Conservation (phyloP, 2,888 invertebrate species). For the Patella pellucida region DNA sequence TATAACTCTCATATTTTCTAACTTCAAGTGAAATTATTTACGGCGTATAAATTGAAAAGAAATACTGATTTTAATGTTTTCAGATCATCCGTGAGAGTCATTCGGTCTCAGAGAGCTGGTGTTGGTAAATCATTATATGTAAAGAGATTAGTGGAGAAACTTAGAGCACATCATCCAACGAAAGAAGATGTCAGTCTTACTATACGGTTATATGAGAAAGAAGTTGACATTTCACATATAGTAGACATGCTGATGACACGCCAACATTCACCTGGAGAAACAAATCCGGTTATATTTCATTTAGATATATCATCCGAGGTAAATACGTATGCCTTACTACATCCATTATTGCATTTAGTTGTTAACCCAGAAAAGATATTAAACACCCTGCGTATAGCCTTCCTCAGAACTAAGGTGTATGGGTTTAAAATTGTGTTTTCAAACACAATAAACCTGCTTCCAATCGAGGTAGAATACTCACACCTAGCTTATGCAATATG, state of each 20-base stretch:
- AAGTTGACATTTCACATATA: slow-evolving; percentile 21
- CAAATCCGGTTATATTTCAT: slow-evolving; percentile 41
- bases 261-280: slow-evolving; percentile 17
- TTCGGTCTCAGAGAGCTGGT: slow-evolving; percentile 47
- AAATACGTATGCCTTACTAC: neutral
- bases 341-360: too few relatives aligned
- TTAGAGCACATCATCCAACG: slow-evolving; percentile 13
- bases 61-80: neutral
- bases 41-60: too few relatives aligned
- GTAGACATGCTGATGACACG: slow-evolving; percentile 31
- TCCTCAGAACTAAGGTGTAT: too few relatives aligned
- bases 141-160: slow-evolving; percentile 31
- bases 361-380: too few relatives aligned
- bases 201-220: slow-evolving; percentile 25
- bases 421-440: too few relatives aligned
- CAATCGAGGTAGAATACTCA: too few relatives aligned
- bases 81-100: slow-evolving; percentile 44
- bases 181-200: neutral
- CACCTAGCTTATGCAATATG: too few relatives aligned
- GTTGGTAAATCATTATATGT: slow-evolving; percentile 48
- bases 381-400: too few relatives aligned
- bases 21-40: too few relatives aligned
- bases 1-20: too few relatives aligned
- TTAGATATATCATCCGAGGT: slow-evolving; percentile 55
- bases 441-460: too few relatives aligned